These are phyloP conservation scores for Glaucidium brasilianum DNA, from an alignment of 2,113 vertebrate species.

Conservation along the genomic window DNA sequence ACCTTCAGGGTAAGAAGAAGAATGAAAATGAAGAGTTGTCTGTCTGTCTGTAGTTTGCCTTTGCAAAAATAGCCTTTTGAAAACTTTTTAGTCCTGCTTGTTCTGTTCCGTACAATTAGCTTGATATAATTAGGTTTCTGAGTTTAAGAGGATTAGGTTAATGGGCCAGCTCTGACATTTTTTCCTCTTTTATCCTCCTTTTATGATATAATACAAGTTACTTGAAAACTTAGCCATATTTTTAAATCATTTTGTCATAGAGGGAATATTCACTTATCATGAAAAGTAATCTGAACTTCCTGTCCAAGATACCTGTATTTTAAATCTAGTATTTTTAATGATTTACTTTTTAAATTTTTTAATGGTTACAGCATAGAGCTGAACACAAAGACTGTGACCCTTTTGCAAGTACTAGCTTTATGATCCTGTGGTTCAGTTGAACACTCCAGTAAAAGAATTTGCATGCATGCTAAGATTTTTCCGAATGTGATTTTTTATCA, in stretches of 20 bases:
- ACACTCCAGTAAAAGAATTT: not conserved
- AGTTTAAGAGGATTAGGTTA: not conserved
- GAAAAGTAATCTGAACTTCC: not conserved
- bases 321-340: not conserved
- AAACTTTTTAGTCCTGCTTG: not conserved
- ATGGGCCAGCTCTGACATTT: not conserved
- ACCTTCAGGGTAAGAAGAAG: not conserved
- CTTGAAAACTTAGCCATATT: not conserved
- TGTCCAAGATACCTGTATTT: not conserved
- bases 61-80: not conserved
- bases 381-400: not conserved
- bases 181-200: not conserved
- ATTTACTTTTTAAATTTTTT: not conserved
- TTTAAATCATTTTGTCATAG: not conserved
- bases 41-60: not conserved
- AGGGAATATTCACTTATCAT: not conserved
- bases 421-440: not conserved
- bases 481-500: not conserved
- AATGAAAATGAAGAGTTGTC: not conserved
- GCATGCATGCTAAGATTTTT: not conserved
- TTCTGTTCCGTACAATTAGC: not conserved
- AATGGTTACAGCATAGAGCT: not conserved
- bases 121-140: not conserved
- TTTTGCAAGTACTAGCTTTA: not conserved
- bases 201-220: not conserved